These are phyloP conservation scores for Polietes domitor DNA, from an alignment of 2,888 invertebrate species.

Conservation along the genomic window DNA sequence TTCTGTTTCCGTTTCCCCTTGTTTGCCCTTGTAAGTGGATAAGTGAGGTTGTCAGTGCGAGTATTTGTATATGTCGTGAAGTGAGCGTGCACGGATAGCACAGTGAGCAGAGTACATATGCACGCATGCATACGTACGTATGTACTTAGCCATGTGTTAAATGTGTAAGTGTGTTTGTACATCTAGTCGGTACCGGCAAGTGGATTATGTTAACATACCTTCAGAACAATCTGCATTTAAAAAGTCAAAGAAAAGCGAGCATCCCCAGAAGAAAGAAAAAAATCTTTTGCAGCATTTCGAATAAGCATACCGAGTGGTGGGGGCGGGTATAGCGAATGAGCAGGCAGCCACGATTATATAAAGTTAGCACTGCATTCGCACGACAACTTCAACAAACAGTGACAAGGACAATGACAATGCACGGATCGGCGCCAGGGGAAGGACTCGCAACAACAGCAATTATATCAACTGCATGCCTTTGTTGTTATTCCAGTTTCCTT, in stretches of 20 bases:
- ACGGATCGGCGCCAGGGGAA: not conserved
- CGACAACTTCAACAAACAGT: not conserved
- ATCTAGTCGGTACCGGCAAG: too few species aligned
- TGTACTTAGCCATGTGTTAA: too few species aligned
- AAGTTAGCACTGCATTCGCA: not conserved
- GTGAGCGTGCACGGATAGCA: too few species aligned
- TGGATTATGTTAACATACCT: slow-evolving; percentile 10
- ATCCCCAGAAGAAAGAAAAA: not conserved
- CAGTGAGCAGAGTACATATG: too few species aligned
- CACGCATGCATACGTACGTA: too few species aligned
- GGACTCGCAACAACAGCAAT: slow-evolving; percentile 5
- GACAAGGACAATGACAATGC: slow-evolving; percentile 22
- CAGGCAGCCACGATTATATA: too few species aligned
- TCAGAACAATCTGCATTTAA: not conserved
- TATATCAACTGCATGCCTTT: not conserved
- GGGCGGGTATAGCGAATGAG: too few species aligned
- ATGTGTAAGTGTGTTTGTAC: not conserved
- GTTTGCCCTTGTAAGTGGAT: too few species aligned
- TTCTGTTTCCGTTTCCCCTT: too few species aligned
- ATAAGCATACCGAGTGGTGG: too few species aligned
- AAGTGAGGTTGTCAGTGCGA: too few species aligned
- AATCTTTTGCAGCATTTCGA: not conserved
- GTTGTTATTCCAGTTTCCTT: not conserved
- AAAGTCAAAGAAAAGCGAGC: not conserved
- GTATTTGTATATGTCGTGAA: too few species aligned